Evolutionary conservation across 2,113 vertebrate species (phyloP).

Genomic region (Mohoua ochrocephala): DNA sequence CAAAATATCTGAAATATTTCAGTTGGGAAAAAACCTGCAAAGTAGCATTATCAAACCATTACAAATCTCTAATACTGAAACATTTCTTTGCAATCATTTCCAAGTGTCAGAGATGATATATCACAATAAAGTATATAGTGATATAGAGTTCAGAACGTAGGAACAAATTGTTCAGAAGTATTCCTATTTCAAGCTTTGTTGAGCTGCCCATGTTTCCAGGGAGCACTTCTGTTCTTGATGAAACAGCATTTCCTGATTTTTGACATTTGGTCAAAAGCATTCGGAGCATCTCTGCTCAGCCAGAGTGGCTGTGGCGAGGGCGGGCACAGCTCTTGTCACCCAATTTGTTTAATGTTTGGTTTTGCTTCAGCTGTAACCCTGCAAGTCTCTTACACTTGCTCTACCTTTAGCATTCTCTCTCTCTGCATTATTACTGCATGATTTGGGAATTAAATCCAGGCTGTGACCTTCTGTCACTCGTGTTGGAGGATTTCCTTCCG

Average conservation of each 20-base stretch:
- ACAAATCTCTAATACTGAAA: background rate
- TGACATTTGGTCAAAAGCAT: slow-evolving; percentile 2
- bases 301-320: background rate
- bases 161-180: slow-evolving; percentile 51
- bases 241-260: slow-evolving; percentile 8
- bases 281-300: slow-evolving; percentile 5
- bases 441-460: background rate
- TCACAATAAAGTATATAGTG: slow-evolving; percentile 14
- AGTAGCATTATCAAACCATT: background rate
- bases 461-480: background rate
- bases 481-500: background rate
- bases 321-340: background rate
- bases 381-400: background rate
- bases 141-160: slow-evolving; percentile 10
- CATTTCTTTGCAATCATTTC: slow-evolving; percentile 11
- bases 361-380: slow-evolving; percentile 11
- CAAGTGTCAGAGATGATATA: slow-evolving; percentile 26
- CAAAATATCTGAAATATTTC: background rate
- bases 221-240: slow-evolving; percentile 3
- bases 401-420: background rate
- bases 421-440: background rate
- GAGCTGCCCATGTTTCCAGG: background rate
- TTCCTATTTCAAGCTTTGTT: slow-evolving; percentile 38
- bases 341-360: slow-evolving; percentile 17
- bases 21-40: background rate